Conservation (phyloP, 2,888 invertebrate genomes). For the Papilio demoleus region DNA sequence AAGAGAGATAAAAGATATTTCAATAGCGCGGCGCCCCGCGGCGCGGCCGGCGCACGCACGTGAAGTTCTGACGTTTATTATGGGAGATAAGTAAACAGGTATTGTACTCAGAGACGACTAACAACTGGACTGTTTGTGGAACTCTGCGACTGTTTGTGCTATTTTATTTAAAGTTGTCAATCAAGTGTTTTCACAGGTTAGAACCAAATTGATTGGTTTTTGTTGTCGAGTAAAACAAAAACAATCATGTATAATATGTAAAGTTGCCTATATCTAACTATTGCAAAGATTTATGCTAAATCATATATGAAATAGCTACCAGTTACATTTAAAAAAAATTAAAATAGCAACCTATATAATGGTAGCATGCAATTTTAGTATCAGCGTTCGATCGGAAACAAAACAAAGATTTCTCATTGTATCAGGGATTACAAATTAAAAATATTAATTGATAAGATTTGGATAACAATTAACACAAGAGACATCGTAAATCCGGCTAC, state of each 20-base stretch:
- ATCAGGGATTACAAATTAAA: constrained; percentile 32
- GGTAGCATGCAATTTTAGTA: neutral
- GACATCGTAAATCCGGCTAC: constrained; percentile 27
- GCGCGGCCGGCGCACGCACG: constrained; percentile 41
- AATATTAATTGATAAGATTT: constrained; percentile 26
- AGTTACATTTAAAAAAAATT: neutral
- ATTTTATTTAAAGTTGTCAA: constrained; percentile 6
- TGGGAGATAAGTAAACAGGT: constrained; percentile 53
- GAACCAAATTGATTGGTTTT: neutral
- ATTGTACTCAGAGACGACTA: constrained; percentile 45
- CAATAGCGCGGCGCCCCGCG: constrained; percentile 46
- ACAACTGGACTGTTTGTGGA: constrained; percentile 36
- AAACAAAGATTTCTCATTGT: constrained; percentile 31
- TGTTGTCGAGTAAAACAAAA: neutral
- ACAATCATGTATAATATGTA: too few species aligned
- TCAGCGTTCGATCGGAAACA: constrained; percentile 20
- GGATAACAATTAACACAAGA: constrained; percentile 6
- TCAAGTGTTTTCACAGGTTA: neutral
- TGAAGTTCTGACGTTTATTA: constrained; percentile 53
- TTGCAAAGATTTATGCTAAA: too few species aligned
- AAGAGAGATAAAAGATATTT: constrained; percentile 47
- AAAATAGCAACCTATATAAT: neutral
- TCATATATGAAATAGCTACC: too few species aligned
- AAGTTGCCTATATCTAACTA: too few species aligned
- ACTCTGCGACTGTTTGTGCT: constrained; percentile 4